Evolutionary conservation across 2,888 invertebrate genomes (phyloP), one percentile per base, ranked within the genome.

Genomic region (Zaprionus lineosus): DNA sequence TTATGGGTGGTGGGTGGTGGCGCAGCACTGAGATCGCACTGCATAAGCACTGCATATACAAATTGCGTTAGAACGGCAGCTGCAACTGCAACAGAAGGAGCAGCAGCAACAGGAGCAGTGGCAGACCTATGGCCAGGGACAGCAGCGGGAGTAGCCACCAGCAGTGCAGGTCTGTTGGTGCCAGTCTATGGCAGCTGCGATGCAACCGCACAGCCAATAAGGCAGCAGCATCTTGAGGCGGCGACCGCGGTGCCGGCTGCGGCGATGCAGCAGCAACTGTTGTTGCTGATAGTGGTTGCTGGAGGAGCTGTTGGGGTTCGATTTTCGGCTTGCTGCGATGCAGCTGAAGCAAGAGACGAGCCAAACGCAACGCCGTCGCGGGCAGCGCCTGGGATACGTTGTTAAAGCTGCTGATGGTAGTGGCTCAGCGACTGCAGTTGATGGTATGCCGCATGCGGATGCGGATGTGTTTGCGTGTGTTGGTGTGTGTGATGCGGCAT

Each of bases 351-450:
- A 58, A 36, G 6, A 61, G 52, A 11, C 52, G 58, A 24, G 52
- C 44, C 40, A 76, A 31, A 12, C 60, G 77, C 53, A 52, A 37
- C 3, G 57, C 60, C 41, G 52, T 69, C 9, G 33, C 47, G 12
- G 58, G 34, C 41, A 73, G 37, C 14, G 51, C 36, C 33, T 43
- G 31, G 57, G 68, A 63, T 46, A 68, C 82, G 74, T 82, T 81
- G 86, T 84, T 82, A 85, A 71, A 85, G 86, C 52, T 81, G 81
- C 66, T 78, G 86, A 63, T 83, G 86, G 56, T 85, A 86, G 19
- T 75, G 69, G 63, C 87, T 74, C 39, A 83, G 46, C 46, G 83
- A 58, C 21, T 72, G 87, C 62, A 75, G 40, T 29, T 75, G 75
- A n/a, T 64, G 61, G 24, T 67, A 73, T 4, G 48, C 46, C 24